These are phyloP conservation scores for Hipparchia sbordonii DNA, from an alignment of 2,888 invertebrate genomes.

Conservation along the genomic window DNA sequence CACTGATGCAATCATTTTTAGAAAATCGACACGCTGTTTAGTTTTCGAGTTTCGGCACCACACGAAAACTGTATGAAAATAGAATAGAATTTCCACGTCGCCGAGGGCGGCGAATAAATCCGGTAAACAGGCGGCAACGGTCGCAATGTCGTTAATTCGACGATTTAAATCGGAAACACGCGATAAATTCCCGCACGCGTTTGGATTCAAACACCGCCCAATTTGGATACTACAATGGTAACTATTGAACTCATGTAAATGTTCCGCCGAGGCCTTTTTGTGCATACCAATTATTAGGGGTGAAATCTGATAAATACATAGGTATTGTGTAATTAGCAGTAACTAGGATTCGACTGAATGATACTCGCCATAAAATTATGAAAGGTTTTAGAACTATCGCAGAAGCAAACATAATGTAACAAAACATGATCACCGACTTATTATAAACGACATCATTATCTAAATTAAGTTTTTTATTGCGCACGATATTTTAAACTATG, in stretches of 20 bases:
- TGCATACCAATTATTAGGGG: conserved; percentile 16
- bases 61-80: conserved; percentile 17
- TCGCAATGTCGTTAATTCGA: conserved; percentile 74
- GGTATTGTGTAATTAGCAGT: conserved; percentile 6
- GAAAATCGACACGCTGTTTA: background rate
- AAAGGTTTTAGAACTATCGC: background rate
- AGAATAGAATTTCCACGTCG: conserved; percentile 29
- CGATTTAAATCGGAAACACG: conserved; percentile 79
- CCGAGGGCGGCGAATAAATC: conserved; percentile 59
- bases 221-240: conserved; percentile 50
- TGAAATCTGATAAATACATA: background rate
- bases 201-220: conserved; percentile 63
- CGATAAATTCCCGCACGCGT: conserved; percentile 76
- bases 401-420: too few species aligned
- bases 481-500: too few species aligned
- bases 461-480: too few species aligned
- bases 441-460: too few species aligned
- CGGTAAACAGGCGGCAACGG: conserved; percentile 58
- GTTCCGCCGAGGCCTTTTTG: conserved; percentile 32
- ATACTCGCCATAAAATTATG: background rate
- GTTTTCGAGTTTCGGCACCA: background rate
- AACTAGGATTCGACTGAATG: background rate
- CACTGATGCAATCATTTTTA: too few species aligned
- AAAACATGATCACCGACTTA: too few species aligned
- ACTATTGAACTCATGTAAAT: conserved; percentile 41